A percentile compares a stretch with the other conserved stretches of the same genome.
Evolutionary conservation across 2,888 invertebrate genomes (phyloP).

Genomic region (Pasiphila rectangulata): DNA sequence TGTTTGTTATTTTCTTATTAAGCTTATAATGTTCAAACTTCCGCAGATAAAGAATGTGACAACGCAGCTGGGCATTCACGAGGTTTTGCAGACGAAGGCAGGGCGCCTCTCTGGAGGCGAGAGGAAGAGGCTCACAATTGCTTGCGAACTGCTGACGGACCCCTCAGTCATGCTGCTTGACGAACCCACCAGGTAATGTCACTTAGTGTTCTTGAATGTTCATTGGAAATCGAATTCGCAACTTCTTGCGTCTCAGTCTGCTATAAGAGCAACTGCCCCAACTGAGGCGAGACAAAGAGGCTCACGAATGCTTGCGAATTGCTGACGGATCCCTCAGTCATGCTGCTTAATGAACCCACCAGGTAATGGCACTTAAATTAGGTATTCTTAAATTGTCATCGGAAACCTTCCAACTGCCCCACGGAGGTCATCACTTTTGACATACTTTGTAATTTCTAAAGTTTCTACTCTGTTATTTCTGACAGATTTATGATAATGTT

Average conservation of each 20-base stretch:
- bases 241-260: too few relatives aligned
- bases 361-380: conserved; percentile 83
- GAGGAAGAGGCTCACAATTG: conserved; percentile 92
- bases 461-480: too few relatives aligned
- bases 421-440: too few relatives aligned
- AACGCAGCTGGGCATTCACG: conserved; percentile 87
- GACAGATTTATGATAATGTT: too few relatives aligned
- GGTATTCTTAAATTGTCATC: too few relatives aligned
- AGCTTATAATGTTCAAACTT: too few relatives aligned
- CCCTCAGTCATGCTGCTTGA: conserved; percentile 95
- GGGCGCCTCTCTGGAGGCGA: conserved; percentile 92
- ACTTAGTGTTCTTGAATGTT: too few relatives aligned
- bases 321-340: conserved; percentile 93
- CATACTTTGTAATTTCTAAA: too few relatives aligned
- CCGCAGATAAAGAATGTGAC: conserved; percentile 88
- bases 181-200: conserved; percentile 93
- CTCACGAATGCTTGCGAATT: conserved; percentile 94
- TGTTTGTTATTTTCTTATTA: too few relatives aligned
- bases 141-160: conserved; percentile 94
- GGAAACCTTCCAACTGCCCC: too few relatives aligned
- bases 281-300: conserved; percentile 94
- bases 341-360: conserved; percentile 97
- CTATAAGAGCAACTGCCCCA: too few relatives aligned
- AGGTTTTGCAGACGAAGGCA: conserved; percentile 85
- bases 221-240: too few relatives aligned